Evolutionary conservation across 2,888 invertebrate species (phyloP), one percentile per base, ranked within the genome.

Genomic region (Griposia aprilina): DNA sequence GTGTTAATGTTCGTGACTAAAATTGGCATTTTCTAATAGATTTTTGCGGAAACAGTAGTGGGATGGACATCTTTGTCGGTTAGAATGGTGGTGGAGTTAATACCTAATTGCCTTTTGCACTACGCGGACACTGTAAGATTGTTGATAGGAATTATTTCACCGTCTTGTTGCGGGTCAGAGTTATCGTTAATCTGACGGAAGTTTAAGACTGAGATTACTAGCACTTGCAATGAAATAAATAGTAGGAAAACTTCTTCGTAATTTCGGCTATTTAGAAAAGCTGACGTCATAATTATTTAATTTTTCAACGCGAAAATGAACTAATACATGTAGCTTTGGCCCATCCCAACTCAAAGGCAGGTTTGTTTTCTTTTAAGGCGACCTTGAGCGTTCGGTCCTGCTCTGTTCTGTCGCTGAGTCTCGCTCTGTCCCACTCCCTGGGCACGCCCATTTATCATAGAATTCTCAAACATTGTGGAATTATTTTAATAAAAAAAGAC

Each of bases 1-100:
- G 55, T 60, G 50, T 48, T 57, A 67, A 48, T 80, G 55, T 23
- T 55, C 20, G 17, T 55, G 36, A 6, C 80, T 55, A 3, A 48
- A 78, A 17, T 48, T 48, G 55, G 63, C 6, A 17, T 59, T 72
- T n/a, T 65, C 26, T 55, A 63, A 62, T 63, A 23, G 17, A 41
- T 80, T 48, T 71, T 55, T 57, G 17, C 3, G 5, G 45, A 20
- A 80, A 4, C 23, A 0, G 8, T 36, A 4, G 15, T 70, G 8
- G 1, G 36, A 41, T 55, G 15, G 23, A 17, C 1, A 7, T 4
- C n/a, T 80, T 62, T 70, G 45, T 62, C 71, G 52, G 45, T 30
- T 36, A 17, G 1, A n/a, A 0, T 30, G 13, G 7, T 41, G 10
- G 17, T 13, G 23, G 0, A 0, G 30, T 20, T n/a, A 36, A n/a